Evolutionary conservation across 2,888 invertebrate genomes (phyloP), one percentile per base, ranked within the genome.

Genomic region (Cataglyphis livida): DNA sequence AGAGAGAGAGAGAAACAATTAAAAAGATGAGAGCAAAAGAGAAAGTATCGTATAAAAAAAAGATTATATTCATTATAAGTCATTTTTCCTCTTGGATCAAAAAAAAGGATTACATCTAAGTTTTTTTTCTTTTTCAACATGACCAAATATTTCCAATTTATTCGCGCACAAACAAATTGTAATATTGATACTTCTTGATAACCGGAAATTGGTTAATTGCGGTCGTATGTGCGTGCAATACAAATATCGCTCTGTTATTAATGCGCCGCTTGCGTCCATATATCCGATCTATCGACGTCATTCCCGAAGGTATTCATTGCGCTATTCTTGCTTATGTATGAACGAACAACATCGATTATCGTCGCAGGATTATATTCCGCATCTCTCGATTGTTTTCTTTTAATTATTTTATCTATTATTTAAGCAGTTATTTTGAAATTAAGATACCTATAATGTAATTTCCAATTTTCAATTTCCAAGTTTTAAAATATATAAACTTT

Each of bases 191-290:
- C 76, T 75, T 71, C 21, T 75, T 75, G 78, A 81, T 82, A 82
- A 84, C 57, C 78, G 84, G 61, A 70, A 81, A 84, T 76, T 66
- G 74, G 74, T 70, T 84, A 86, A 86, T 44, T 65, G 79, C 65
- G 65, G 62, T 65, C 57, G 32, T 61, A 66, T 41, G 76, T 74
- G 75, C 70, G 61, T 81, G 78, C 81, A 84, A 86, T 83, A 76
- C 79, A 86, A 84, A 82, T 84, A 86, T 65, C 65, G n/a, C 64
- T 66, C 59, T 44, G 28, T 84, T 84, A 84, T 84, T 86, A 82
- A 83, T 81, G 75, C 66, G 61, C 61, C 25, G 44, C 54, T 61
- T 79, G 54, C 28, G 51, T 51, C 62, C 61, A 51, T 57, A 65
- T 82, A 70, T 70, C 38, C 66, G 51, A 15, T 54, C 54, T 65